Evolutionary conservation across 2,888 invertebrate species (phyloP).

Genomic region (Andrena flavipes): DNA sequence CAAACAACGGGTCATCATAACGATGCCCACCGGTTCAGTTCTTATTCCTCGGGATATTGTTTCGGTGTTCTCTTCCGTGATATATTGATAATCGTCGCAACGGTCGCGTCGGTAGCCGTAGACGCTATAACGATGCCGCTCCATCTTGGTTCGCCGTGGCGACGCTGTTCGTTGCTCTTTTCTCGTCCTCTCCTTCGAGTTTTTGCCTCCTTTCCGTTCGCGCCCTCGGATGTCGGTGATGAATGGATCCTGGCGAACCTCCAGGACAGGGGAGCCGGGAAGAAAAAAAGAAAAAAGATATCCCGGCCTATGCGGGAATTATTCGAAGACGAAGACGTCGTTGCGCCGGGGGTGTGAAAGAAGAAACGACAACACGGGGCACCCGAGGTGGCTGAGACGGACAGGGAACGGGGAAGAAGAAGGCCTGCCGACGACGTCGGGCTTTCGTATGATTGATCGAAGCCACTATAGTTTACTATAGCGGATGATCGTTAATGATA

Average conservation of each 20-base stretch:
- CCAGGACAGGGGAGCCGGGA: slow-evolving; percentile 64
- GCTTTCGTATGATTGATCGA: slow-evolving; percentile 78
- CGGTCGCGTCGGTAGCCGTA: slow-evolving; percentile 45
- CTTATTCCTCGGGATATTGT: slow-evolving; percentile 36
- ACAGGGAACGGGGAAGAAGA: slow-evolving; percentile 61
- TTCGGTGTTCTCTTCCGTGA: slow-evolving; percentile 49
- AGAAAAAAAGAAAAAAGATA: slow-evolving; percentile 73
- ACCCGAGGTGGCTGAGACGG: slow-evolving; percentile 57
- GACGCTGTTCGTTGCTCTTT: slow-evolving; percentile 61
- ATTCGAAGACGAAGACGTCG: slow-evolving; percentile 72
- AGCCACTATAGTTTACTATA: slow-evolving; percentile 65
- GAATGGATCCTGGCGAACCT: slow-evolving; percentile 74
- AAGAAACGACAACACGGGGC: slow-evolving; percentile 72
- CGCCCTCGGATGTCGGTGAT: slow-evolving; percentile 73
- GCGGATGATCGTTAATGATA: slow-evolving; percentile 74
- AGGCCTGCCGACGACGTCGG: slow-evolving; percentile 75
- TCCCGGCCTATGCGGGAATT: slow-evolving; percentile 71
- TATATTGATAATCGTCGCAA: slow-evolving; percentile 62
- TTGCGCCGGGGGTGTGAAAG: slow-evolving; percentile 63
- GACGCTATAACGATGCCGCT: slow-evolving; percentile 65
- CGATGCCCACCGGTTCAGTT: slow-evolving; percentile 19
- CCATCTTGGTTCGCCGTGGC: slow-evolving; percentile 62
- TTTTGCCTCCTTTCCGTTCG: slow-evolving; percentile 70
- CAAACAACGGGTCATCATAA: slow-evolving; percentile 14
- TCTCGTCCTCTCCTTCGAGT: slow-evolving; percentile 62